A percentile compares a stretch with the other conserved stretches of the same genome.
Conservation (phyloP, 2,797 vertebrate genomes). For the Geotrypetes seraphini region DNA sequence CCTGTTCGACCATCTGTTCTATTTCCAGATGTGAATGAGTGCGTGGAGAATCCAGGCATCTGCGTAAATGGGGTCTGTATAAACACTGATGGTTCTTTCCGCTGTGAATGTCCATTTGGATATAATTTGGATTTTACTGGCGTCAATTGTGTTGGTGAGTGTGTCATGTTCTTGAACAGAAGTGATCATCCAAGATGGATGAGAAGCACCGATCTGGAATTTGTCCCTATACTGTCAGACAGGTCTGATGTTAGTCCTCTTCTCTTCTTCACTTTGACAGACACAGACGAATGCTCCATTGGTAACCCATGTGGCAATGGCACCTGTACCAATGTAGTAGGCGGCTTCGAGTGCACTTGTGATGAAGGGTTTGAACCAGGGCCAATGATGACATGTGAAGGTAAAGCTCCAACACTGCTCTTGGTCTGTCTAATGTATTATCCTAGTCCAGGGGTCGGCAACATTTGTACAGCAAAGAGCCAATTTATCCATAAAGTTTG, state of each 20-base stretch:
- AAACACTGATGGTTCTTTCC: conserved; percentile 90
- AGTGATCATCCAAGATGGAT: no score
- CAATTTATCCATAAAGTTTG: no score
- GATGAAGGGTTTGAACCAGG: conserved; percentile 86
- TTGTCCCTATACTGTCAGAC: no score
- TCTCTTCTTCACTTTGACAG: no score
- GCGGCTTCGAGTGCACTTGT: conserved; percentile 83
- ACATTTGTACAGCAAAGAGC: no score
- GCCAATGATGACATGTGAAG: conserved; percentile 87
- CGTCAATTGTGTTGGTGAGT: conserved; percentile 82
- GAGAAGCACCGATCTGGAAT: no score
- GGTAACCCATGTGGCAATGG: conserved; percentile 86
- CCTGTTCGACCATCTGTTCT: no score
- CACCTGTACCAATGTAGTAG: conserved; percentile 81
- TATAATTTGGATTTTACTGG: conserved; percentile 86
- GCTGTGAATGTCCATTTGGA: conserved; percentile 87
- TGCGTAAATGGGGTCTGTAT: conserved; percentile 82
- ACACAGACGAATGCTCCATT: conserved; percentile 82
- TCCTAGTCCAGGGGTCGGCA: no score
- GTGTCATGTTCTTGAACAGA: no score
- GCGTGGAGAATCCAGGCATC: conserved; percentile 75
- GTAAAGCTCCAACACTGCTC: conserved; percentile 44
- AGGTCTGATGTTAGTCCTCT: no score
- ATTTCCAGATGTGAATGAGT: conserved; percentile 80
- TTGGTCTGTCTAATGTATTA: no score